phyloP scores from a whole-genome alignment of 1,140 invertebrate genomes.

The Drosophila lacteicornis region DNA sequence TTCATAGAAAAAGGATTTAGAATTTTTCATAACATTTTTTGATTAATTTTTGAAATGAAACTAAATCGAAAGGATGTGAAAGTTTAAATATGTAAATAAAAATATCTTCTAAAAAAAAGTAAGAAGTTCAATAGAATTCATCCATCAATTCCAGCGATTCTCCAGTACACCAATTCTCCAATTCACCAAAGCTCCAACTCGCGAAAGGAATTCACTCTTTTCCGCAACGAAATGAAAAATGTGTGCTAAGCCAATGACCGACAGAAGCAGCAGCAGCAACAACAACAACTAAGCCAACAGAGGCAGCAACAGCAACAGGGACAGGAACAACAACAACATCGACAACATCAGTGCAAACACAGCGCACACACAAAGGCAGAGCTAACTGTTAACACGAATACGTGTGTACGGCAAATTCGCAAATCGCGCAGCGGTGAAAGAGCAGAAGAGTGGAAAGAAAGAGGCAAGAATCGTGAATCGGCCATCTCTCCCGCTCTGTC shows the following conservation, averaged over 20 bases:
- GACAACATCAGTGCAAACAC: constrained; percentile 45
- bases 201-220: constrained; percentile 76
- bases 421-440: constrained; percentile 44
- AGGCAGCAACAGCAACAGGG: constrained; percentile 26
- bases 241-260: constrained; percentile 85
- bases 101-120: background rate
- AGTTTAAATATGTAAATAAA: background rate
- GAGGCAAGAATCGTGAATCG: constrained; percentile 48
- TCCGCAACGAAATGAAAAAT: constrained; percentile 84
- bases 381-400: constrained; percentile 66
- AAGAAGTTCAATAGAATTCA: constrained; percentile 9
- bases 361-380: constrained; percentile 69
- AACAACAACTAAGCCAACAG: constrained; percentile 23
- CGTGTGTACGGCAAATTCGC: constrained; percentile 64
- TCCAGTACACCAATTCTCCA: background rate
- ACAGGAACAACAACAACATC: constrained; percentile 25
- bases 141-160: background rate
- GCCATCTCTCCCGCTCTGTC: constrained; percentile 19
- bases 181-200: constrained; percentile 11
- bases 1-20: no score
- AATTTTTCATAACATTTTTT: no score
- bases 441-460: constrained; percentile 24
- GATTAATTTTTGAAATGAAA: no score
- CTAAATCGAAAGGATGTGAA: no score
- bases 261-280: constrained; percentile 70